Evolutionary conservation across 2,888 invertebrate genomes (phyloP), one percentile per base, ranked within the genome.

Genomic region (Leptopilina syphax): DNA sequence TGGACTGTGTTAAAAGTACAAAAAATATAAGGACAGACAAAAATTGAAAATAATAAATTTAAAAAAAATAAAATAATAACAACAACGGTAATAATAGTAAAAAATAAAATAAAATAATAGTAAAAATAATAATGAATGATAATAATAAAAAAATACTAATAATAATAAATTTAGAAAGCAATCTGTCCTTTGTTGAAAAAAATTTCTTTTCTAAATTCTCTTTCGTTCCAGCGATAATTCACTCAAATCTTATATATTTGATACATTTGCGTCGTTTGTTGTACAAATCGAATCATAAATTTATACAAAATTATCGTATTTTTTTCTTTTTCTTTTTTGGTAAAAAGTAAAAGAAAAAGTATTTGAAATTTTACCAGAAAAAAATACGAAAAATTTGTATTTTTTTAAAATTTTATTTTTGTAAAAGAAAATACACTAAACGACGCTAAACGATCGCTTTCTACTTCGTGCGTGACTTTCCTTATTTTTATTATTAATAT

Each of bases 401-500:
- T 10, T 1, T 50, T 44, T 44, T 44, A 0, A 3, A 2, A 47
- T 50, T 50, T 50, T 50, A 18, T 50, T 9, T 50, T 50, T 50
- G 3, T 50, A 44, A 44, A 44, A 44, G 44, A 44, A 57, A 27
- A 73, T 57, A 73, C 57, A 73, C 34, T 8, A 73, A 73, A 73
- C 54, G 34, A 73, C 10, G 34, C 57, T 73, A 73, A 73, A 73
- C 73, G 73, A 73, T 34, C 57, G 57, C 73, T 57, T 73, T 57
- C 70, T 65, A 81, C 77, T 65, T 77, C 50, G 44, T 78, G 57
- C 54, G 65, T 73, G 77, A 76, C 65, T 70, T 79, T 68, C 67
- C 65, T 73, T 78, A 66, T 50, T 50, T 47, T 50, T 63, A 81
- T 80, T 81, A 78, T 82, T 87, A 84, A 87, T 80, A 76, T 88